Conservation (phyloP, 2,797 vertebrate genomes). For the Bradypodion pumilum region DNA sequence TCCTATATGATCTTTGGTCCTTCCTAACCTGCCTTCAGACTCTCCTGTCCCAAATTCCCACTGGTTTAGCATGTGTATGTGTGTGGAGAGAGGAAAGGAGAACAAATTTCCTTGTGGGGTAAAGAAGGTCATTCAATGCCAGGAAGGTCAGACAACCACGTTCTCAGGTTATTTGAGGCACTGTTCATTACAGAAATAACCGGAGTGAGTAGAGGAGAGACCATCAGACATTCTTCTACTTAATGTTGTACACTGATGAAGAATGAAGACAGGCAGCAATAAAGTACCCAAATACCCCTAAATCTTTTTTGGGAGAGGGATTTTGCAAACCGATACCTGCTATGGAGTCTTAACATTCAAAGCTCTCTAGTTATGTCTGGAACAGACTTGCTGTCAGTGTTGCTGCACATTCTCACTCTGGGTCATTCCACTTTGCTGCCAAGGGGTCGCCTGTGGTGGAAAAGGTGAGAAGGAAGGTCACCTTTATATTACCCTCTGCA, state of each 20-base stretch:
- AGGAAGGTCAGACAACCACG: not conserved
- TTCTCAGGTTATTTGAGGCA: not conserved
- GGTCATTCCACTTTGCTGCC: not conserved
- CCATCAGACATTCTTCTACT: not conserved
- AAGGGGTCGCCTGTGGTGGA: not conserved
- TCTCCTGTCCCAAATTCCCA: not conserved
- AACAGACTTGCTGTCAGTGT: not conserved
- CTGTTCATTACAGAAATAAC: not conserved
- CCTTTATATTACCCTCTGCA: slow-evolving; percentile 12
- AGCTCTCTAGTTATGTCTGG: slow-evolving; percentile 22
- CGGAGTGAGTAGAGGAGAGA: not conserved
- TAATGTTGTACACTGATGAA: not conserved
- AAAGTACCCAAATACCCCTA: not conserved
- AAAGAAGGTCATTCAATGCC: too few species aligned
- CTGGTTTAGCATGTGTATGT: not conserved
- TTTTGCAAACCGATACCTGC: slow-evolving; percentile 10
- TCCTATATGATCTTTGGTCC: not conserved
- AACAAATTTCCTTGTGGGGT: not conserved
- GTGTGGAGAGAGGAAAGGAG: not conserved
- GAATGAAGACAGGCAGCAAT: not conserved
- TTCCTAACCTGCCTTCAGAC: not conserved
- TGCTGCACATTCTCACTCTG: not conserved
- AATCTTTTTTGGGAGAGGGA: not conserved
- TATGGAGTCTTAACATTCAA: not conserved
- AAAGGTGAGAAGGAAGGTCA: not conserved